phyloP scores from a whole-genome alignment of 2,888 invertebrate genomes.

The Nymphalis c-album region DNA sequence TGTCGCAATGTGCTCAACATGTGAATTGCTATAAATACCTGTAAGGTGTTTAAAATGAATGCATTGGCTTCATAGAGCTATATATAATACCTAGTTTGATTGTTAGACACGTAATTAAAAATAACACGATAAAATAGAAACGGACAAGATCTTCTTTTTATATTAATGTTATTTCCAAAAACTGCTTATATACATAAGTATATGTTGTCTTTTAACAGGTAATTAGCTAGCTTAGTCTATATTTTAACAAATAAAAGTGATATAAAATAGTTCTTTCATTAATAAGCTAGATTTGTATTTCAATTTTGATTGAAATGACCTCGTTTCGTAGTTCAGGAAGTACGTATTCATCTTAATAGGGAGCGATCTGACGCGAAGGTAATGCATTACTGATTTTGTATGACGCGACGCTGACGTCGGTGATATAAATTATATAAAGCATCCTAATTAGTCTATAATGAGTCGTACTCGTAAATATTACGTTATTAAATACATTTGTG shows the following conservation, averaged over 20 bases:
- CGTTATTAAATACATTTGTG: too few species aligned
- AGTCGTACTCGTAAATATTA: too few species aligned
- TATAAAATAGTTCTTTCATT: not conserved
- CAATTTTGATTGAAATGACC: not conserved
- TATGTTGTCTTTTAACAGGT: too few species aligned
- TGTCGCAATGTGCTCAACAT: slow-evolving; percentile 7
- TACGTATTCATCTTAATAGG: not conserved
- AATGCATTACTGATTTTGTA: slow-evolving; percentile 1
- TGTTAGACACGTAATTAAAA: too few species aligned
- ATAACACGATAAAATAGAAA: too few species aligned
- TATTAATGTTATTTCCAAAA: too few species aligned
- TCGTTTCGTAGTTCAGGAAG: not conserved
- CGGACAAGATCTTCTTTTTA: too few species aligned
- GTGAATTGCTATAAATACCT: slow-evolving; percentile 20
- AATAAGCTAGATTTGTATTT: not conserved
- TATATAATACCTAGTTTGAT: not conserved
- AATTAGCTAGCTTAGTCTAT: too few species aligned
- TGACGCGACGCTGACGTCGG: not conserved
- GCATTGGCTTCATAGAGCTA: not conserved
- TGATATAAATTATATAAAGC: not conserved
- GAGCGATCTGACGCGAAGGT: not conserved
- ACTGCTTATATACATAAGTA: too few species aligned
- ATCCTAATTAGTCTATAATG: not conserved
- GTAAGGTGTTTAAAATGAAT: slow-evolving; percentile 1
- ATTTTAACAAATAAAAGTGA: too few species aligned